These are phyloP conservation scores for Macrotus californicus DNA, from an alignment of 2,113 vertebrate species.

Conservation along the genomic window DNA sequence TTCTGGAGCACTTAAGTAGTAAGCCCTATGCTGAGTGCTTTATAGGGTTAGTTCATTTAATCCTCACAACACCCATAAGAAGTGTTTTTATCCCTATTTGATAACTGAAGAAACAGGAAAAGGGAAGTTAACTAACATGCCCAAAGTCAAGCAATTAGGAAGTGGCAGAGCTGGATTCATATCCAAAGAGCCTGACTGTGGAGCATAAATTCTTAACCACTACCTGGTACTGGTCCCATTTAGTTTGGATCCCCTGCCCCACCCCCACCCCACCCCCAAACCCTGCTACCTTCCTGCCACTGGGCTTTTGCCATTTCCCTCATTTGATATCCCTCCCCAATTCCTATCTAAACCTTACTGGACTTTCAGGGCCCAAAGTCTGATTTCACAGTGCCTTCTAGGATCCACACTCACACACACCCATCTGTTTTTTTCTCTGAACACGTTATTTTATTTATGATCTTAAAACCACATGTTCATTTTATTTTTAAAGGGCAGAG, in stretches of 20 bases:
- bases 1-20: background rate
- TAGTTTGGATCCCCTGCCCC: background rate
- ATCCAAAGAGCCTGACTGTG: background rate
- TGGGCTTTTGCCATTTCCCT: background rate
- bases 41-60: background rate
- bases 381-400: background rate
- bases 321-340: background rate
- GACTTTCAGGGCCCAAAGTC: background rate
- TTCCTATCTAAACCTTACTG: background rate
- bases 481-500: background rate
- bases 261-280: background rate
- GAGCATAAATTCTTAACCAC: background rate
- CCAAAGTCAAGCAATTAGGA: background rate
- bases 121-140: background rate
- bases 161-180: background rate
- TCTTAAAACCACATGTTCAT: background rate
- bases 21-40: background rate
- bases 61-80: background rate
- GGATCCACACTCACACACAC: background rate
- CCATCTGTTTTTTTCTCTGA: constrained; percentile 15
- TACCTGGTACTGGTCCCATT: background rate
- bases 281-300: background rate
- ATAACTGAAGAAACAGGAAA: constrained; percentile 32
- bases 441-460: background rate
- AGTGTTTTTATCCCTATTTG: constrained; percentile 31